Conservation (phyloP, 2,888 invertebrate species). For the Gymnosoma rotundatum region DNA sequence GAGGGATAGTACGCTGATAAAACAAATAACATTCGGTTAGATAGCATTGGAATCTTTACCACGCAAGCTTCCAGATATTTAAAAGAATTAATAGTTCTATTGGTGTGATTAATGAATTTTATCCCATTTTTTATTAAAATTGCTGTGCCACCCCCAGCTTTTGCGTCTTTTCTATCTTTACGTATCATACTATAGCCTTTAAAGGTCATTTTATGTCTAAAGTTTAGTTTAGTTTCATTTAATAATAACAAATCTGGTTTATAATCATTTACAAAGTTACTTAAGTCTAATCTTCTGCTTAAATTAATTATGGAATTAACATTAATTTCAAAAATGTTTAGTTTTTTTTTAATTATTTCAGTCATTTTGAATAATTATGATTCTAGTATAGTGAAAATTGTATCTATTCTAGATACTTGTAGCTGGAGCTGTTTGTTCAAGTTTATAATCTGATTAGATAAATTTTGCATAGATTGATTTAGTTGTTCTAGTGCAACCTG, state of each 20-base stretch:
- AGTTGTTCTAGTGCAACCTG: too few species aligned
- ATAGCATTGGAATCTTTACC: constrained; percentile 9
- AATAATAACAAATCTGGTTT: constrained; percentile 40
- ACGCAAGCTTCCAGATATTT: constrained; percentile 37
- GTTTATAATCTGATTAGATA: too few species aligned
- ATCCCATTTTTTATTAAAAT: constrained; percentile 48
- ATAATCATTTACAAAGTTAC: constrained; percentile 30
- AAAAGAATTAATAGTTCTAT: constrained; percentile 23
- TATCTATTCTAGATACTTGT: too few species aligned
- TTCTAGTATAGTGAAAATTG: constrained; percentile 26
- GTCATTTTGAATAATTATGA: constrained; percentile 24
- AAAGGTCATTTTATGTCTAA: constrained; percentile 28
- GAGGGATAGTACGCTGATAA: constrained; percentile 44
- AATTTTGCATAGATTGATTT: too few species aligned
- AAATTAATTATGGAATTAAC: constrained; percentile 49
- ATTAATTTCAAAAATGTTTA: constrained; percentile 32
- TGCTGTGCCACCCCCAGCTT: constrained; percentile 29
- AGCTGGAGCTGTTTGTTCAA: too few species aligned
- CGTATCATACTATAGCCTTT: constrained; percentile 19
- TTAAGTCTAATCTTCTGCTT: constrained; percentile 34
- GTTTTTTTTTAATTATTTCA: constrained; percentile 34
- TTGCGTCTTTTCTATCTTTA: constrained; percentile 26
- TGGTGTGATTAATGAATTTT: constrained; percentile 22
- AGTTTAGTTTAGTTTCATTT: constrained; percentile 47
- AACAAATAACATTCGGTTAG: constrained; percentile 16